Evolutionary conservation across 2,888 invertebrate species (phyloP), one percentile per base, ranked within the genome.

Genomic region (Oscheius sp.): DNA sequence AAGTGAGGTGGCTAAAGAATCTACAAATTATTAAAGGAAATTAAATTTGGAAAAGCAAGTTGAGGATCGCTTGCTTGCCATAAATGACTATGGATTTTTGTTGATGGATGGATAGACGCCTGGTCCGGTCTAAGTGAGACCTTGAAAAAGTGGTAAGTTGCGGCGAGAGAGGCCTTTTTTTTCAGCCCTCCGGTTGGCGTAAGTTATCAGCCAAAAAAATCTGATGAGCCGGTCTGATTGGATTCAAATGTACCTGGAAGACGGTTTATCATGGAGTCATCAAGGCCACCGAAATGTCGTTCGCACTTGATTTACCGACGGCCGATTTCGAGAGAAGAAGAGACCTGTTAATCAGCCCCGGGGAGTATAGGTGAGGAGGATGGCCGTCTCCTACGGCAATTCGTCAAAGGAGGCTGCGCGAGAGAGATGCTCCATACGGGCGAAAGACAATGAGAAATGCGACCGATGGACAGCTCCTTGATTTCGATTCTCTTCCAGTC

Each of bases 291-390:
- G 63, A 63, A 63, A 63, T 63, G 43, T 63, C 29, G 25, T 63
- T 63, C 63, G 66, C 66, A 66, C 52, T 66, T 66, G 66, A 66
- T 66, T 66, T 66, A 66, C 27, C 49, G 66, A n/a, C 49, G 55
- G 45, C 43, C 35, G 55, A 55, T 59, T n/a, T 59, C 41, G 35
- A 35, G 35, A 35, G 9, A 9, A 35, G 35, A 35, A 35, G 59
- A 59, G 59, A 59, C 61, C 21, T 55, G 25, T 55, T 49, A 49
- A 49, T 49, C 49, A 49, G 49, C 49, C 49, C 49, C n/a, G 21
- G 16, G 16, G 45, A 49, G n/a, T 16, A 13, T 49, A 49, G 49
- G 21, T 18, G 49, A 49, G 35, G 52, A 52, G 21, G 66, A 52
- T n/a, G n/a, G 49, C 18, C 66, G 66, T 25, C 46, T 46, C 16